Conservation (phyloP, 2,797 vertebrate genomes). For the Buceros bicornis region DNA sequence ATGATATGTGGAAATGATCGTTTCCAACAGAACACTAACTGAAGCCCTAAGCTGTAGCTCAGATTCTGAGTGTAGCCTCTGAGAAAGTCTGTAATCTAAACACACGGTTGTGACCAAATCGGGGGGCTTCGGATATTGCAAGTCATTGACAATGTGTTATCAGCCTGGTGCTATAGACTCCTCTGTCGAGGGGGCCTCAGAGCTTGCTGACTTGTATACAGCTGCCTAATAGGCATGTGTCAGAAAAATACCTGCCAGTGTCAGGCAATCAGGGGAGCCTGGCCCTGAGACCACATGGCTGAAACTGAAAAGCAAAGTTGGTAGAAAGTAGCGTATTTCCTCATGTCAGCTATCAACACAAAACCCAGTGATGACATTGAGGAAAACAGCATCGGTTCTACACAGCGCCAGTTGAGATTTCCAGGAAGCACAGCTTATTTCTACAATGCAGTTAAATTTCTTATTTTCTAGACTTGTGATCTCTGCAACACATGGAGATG, state of each 20-base stretch:
- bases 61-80: not conserved
- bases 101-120: not conserved
- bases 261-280: not conserved
- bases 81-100: not conserved
- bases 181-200: not conserved
- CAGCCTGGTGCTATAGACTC: too few species aligned
- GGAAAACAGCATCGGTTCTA: not conserved
- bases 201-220: not conserved
- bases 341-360: not conserved
- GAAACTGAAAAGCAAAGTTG: not conserved
- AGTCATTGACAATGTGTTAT: not conserved
- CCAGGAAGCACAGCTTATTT: not conserved
- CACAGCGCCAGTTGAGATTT: not conserved
- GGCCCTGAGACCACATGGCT: rapidly evolving
- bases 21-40: not conserved
- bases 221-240: not conserved
- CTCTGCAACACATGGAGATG: not conserved
- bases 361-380: not conserved
- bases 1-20: not conserved
- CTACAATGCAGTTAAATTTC: not conserved
- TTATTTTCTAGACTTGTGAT: not conserved
- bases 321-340: not conserved
- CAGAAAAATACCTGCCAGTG: not conserved
- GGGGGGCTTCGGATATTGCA: not conserved
- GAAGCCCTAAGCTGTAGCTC: not conserved